A percentile compares a stretch with the other conserved stretches of the same genome.
Evolutionary conservation across 2,797 vertebrate genomes (phyloP).

Genomic region (Lagothrix lagotricha): DNA sequence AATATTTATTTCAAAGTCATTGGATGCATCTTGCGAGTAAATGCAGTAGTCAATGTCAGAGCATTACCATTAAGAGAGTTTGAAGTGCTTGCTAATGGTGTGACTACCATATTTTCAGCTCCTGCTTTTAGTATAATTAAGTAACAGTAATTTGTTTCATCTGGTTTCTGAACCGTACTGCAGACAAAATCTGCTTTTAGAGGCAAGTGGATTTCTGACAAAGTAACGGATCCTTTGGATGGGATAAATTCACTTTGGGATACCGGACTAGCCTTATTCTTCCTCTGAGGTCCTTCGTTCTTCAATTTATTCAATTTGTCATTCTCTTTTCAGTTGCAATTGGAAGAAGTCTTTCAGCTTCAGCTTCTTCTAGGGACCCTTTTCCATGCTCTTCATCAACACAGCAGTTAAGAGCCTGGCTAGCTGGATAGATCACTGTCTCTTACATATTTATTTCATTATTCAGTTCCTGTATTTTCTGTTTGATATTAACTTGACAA

Average conservation of each 20-base stretch:
- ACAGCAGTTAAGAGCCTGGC: constrained; percentile 98
- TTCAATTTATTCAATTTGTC: constrained; percentile 92
- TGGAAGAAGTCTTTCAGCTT: constrained; percentile 95
- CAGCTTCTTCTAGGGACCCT: constrained; percentile 96
- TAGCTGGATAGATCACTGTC: constrained; percentile 96
- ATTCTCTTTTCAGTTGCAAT: constrained; percentile 94
- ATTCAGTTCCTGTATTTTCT: constrained; percentile 94
- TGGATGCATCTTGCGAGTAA: constrained; percentile 92
- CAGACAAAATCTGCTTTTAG: constrained; percentile 98
- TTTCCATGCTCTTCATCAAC: constrained; percentile 97
- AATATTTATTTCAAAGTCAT: constrained; percentile 93
- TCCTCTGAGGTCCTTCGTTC: constrained; percentile 86
- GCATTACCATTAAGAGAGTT: constrained; percentile 93
- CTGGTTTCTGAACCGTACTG: constrained; percentile 90
- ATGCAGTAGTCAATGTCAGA: constrained; percentile 92
- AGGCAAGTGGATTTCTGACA: constrained; percentile 94
- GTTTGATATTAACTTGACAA: constrained; percentile 89
- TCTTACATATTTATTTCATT: constrained; percentile 97
- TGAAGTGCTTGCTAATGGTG: constrained; percentile 90
- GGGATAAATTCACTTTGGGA: constrained; percentile 79
- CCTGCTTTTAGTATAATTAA: constrained; percentile 94
- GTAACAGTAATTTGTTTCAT: constrained; percentile 92
- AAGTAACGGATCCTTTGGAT: constrained; percentile 91
- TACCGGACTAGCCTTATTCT: constrained; percentile 70
- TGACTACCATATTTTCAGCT: constrained; percentile 93